Conservation (phyloP, 2,888 invertebrate species). For the Scaptomyza flava region DNA sequence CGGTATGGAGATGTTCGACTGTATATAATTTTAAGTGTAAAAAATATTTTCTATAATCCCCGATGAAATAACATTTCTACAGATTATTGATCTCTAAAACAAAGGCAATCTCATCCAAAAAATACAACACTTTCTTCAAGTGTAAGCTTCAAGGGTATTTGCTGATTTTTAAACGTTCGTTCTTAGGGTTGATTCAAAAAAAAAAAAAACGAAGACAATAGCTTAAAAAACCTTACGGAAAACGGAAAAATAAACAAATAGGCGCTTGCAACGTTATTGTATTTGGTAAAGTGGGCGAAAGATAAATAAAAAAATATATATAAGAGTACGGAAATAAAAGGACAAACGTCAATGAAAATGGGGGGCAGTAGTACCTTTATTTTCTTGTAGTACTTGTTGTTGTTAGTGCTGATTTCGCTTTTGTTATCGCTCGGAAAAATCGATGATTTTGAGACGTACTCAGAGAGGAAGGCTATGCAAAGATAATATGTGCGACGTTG, state of each 20-base stretch:
- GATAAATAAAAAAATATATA: conserved; percentile 8
- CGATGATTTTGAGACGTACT: conserved; percentile 67
- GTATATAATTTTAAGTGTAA: too few species aligned
- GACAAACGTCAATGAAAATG: conserved; percentile 52
- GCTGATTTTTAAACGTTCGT: conserved; percentile 19
- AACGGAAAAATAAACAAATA: conserved; percentile 11
- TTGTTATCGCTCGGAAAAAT: conserved; percentile 63
- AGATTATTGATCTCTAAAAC: conserved; percentile 21
- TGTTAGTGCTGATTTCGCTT: conserved; percentile 34
- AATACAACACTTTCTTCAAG: conserved; percentile 20
- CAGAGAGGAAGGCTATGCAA: conserved; percentile 31
- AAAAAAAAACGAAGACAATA: conserved; percentile 10
- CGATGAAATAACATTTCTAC: not conserved
- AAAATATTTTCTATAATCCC: not conserved
- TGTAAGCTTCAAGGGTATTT: conserved; percentile 31
- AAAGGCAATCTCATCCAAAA: conserved; percentile 1
- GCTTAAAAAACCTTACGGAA: conserved; percentile 41
- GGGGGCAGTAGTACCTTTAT: conserved; percentile 65
- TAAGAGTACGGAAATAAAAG: conserved; percentile 21
- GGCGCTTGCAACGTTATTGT: conserved; percentile 28
- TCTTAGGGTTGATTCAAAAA: conserved; percentile 10
- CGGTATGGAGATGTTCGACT: too few species aligned
- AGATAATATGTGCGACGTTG: conserved; percentile 13
- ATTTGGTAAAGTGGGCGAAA: conserved; percentile 17
- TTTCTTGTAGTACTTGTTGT: conserved; percentile 40